Evolutionary conservation across 2,888 invertebrate species (phyloP).

Genomic region (Diadegma fenestrale): DNA sequence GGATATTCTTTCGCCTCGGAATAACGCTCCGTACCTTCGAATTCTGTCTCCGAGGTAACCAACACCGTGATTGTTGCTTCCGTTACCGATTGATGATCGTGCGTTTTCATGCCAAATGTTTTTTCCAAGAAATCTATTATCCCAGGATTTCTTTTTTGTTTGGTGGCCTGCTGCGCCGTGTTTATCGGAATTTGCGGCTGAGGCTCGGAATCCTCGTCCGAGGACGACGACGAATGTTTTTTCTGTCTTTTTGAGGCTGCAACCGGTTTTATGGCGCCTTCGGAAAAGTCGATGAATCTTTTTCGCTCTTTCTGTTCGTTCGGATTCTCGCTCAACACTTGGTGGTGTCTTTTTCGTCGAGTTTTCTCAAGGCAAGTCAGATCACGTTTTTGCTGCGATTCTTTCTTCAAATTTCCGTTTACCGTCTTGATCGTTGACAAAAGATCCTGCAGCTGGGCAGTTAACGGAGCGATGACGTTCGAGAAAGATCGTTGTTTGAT

Average conservation of each 20-base stretch:
- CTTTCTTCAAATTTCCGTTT: conserved; percentile 70
- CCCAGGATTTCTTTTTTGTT: conserved; percentile 61
- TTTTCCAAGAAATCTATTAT: conserved; percentile 66
- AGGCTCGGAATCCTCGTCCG: neutral
- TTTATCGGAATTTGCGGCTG: neutral
- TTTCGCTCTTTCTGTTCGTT: neutral
- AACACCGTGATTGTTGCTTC: conserved; percentile 24
- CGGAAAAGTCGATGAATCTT: neutral
- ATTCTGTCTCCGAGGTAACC: conserved; percentile 29
- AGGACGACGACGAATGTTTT: neutral
- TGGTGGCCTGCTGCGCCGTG: neutral
- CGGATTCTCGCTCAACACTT: neutral
- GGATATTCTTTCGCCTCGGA: conserved; percentile 40
- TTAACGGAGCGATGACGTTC: conserved; percentile 73
- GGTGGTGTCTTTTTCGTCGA: conserved; percentile 51
- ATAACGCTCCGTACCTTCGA: conserved; percentile 25
- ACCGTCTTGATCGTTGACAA: conserved; percentile 72
- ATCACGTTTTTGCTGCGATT: conserved; percentile 28
- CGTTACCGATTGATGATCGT: neutral
- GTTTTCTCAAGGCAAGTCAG: conserved; percentile 15
- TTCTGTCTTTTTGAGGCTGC: neutral
- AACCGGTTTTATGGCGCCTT: neutral
- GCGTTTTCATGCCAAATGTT: conserved; percentile 52
- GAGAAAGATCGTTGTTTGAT: conserved; percentile 67
- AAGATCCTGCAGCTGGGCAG: conserved; percentile 71